Evolutionary conservation across 2,797 vertebrate species (phyloP), one percentile per base, ranked within the genome.

Genomic region (Amniataba percoides): DNA sequence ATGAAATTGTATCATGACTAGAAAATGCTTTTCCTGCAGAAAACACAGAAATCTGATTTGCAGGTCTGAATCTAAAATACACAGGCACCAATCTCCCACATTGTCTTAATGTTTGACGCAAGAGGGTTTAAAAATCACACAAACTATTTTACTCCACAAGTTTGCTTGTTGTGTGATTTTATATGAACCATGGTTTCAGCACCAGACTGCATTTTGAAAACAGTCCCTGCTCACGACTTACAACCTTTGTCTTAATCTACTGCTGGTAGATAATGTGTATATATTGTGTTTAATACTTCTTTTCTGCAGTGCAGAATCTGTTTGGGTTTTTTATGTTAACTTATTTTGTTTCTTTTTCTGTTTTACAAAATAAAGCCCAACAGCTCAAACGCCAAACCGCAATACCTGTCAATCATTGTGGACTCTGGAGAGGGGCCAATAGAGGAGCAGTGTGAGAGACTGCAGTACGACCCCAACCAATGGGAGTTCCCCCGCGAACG

Each of bases 401-500:
- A 95, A 83, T 98, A 97, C 87, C 91, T 99, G 76, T 98, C 98
- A 2, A 97, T 99, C 90, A 95, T 98, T 74, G 93, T 98, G 95
- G 96, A 97, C 89, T 94, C 96, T 0, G 97, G 96, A 0, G 96
- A 97, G 74, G 95, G 96, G 2, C 96, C 96, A 21, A 85, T 96
- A 53, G 95, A 95, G 36, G 97, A 97, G 78, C 96, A 97, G 82
- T 97, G 96, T 68, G 95, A 98, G 53, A 92, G 95, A 27, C 94
- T 99, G 40, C 97, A 97, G 15, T 99, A 97, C 0, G 97, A 99
- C 63, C 94, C 96, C 80, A 96, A 90, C 92, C 97, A 96, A 78
- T 99, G 97, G 98, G 98, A 99, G 93, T 97, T 99, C 65, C 97
- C 97, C 16, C 94, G 96, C 13, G 97, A 99, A 85, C 95, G 95